Conservation (phyloP, 1,140 invertebrate genomes). For the Andricus grossulariae region DNA sequence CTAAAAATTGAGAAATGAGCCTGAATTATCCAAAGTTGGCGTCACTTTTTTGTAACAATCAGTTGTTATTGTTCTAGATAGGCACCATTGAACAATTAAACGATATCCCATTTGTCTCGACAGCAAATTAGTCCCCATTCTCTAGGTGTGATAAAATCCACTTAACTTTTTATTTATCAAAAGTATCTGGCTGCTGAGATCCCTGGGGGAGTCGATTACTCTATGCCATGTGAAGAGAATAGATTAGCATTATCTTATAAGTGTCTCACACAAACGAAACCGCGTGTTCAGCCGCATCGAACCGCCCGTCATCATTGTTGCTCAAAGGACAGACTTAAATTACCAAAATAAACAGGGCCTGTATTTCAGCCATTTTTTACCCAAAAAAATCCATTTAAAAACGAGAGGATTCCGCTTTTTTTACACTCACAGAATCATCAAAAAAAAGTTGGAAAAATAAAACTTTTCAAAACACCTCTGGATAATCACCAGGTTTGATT, state of each 20-base stretch:
- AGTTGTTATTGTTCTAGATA: no score
- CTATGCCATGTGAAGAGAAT: not conserved
- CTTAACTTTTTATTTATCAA: no score
- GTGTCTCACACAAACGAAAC: not conserved
- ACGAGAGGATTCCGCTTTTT: not conserved
- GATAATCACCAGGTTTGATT: no score
- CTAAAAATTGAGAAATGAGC: no score
- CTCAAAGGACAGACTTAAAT: slow-evolving; percentile 7
- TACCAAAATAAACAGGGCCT: slow-evolving; percentile 22
- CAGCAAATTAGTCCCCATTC: no score
- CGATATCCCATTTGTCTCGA: no score
- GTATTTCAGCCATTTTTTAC: not conserved
- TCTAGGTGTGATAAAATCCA: no score
- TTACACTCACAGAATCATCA: not conserved
- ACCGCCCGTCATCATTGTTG: not conserved
- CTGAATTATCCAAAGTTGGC: no score
- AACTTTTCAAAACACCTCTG: not conserved
- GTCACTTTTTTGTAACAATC: no score
- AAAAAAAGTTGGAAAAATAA: not conserved
- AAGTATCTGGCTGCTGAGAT: not conserved
- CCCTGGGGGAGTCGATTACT: not conserved
- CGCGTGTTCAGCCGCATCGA: not conserved
- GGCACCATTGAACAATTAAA: no score
- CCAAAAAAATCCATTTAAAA: not conserved
- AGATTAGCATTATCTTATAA: slow-evolving; percentile 17